Base-by-base conservation (phyloP, 2,797 vertebrate genomes). In the Dermochelys coriacea region DNA sequence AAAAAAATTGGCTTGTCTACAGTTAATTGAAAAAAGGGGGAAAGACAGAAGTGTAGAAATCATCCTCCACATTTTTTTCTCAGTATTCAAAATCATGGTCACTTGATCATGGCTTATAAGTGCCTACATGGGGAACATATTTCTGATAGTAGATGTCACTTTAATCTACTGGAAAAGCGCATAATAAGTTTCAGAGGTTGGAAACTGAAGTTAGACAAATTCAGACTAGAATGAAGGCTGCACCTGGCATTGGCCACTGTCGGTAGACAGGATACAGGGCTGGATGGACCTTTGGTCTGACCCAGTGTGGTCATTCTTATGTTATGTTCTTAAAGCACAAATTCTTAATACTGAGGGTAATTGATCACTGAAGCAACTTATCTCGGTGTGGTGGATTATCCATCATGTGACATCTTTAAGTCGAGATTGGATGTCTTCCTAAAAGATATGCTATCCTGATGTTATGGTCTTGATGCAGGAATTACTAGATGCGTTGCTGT, bases 61-160 rank as follows among this genome's bases (percentile, higher is more conserved):
- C 41, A 1, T 2, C 3, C 6, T 74, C 6, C 1, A 25, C 12
- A 7, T 37, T 6, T 3, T 8, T 77, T 8, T 3, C 10, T 68
- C n/a, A 23, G 64, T 68, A 68, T 37, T 68, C 64, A 68, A 37
- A 68, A 37, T 68, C 9, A 68, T 5, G n/a, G 19, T 37, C 18
- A 68, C 64, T 68, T 68, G 18, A 37, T 64, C 34, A 64, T 68
- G 19, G 64, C 19, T 37, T 37, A 37, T 68, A 37, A 68, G 18
- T 64, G 34, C 16, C 34, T n/a, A n/a, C 7, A 10, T 37, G 64
- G 19, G n/a, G n/a, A 68, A 68, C 4, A n/a, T 64, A n/a, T 64
- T 64, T n/a, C 31, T 18, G 31, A 18, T 64, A 34, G 59, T 61
- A 64, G 59, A 34, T 34, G 31, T 6, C 15, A 34, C 15, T 64